Conservation (phyloP, 2,797 vertebrate species). For the Nyctalus aviator region DNA sequence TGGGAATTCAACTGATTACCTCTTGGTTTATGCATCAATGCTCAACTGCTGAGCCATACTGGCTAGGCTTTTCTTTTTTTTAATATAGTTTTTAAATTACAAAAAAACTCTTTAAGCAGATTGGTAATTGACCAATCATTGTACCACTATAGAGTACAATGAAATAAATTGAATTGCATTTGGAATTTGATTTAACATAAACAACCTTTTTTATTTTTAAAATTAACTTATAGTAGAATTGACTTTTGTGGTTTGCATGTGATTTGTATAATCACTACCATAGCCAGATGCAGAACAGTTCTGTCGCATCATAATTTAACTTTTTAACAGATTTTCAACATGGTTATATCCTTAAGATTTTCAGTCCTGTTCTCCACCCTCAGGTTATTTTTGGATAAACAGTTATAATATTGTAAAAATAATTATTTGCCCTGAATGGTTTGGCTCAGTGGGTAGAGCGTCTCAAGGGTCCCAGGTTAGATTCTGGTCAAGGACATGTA, state of each 20-base stretch:
- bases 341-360: neutral
- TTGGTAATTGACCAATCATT: neutral
- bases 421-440: neutral
- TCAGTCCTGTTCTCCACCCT: neutral
- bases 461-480: no score
- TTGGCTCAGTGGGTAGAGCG: no score
- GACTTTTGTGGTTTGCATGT: neutral
- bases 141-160: neutral
- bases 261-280: neutral
- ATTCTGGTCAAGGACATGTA: no score
- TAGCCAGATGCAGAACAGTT: neutral
- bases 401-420: conserved; percentile 33
- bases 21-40: no score
- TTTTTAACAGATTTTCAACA: neutral
- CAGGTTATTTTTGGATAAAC: conserved; percentile 26
- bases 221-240: neutral
- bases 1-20: no score
- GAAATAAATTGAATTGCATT: conserved; percentile 29
- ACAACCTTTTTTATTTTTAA: neutral
- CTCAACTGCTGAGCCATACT: no score
- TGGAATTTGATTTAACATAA: neutral
- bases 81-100: neutral
- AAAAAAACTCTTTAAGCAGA: neutral
- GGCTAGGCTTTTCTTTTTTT: neutral
- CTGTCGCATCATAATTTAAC: neutral